Base-by-base conservation (phyloP, 1,140 invertebrate species). In the Luehdorfia chinensis region DNA sequence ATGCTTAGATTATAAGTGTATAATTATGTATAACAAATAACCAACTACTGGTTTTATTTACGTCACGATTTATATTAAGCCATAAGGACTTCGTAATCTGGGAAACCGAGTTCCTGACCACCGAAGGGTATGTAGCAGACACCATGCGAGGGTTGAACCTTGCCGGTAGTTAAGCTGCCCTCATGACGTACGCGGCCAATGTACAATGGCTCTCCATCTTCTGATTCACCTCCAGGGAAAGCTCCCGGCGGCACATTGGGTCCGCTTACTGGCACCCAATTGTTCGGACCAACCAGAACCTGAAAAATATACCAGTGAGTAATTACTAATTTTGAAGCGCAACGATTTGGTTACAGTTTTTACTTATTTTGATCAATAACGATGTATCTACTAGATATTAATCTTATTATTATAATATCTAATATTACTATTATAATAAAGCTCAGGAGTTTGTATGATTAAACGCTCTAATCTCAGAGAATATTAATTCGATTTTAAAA, bases 31-130 rank as follows among this genome's bases (percentile, higher is more conserved):
- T 23, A 31, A 36, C 23, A 34, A 21, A 2, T 11, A 9, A n/a
- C n/a, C 14, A 43, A 1, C 30, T 43, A 28, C n/a, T 43, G 27
- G 28, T 12, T 12, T 41, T 16, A 30, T 15, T 16, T 8, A 9
- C 11, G 14, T 43, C 14, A 18, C 27, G 37, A 32, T 25, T 2
- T 21, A 21, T 21, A 3, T 75, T 80, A 85, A 43, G 80, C 28
- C 47, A 92, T 87, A 31, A 94, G 88, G 53, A 95, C 86, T 87
- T 96, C 94, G 64, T 92, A 96, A 16, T 94, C 92, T 14, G 88
- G 83, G 76, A 91, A 93, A n/a, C 90, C 87, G 13, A 95, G 67
- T 70, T 94, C 93, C 37, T 90, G 86, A 1, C 92, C 91, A 16
- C 85, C 91, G 60, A 90, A 94, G 7, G 93, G 90, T 64, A 94